These are phyloP conservation scores for Rhinolophus ferrumequinum DNA, from an alignment of 2,113 vertebrate genomes.

Conservation along the genomic window DNA sequence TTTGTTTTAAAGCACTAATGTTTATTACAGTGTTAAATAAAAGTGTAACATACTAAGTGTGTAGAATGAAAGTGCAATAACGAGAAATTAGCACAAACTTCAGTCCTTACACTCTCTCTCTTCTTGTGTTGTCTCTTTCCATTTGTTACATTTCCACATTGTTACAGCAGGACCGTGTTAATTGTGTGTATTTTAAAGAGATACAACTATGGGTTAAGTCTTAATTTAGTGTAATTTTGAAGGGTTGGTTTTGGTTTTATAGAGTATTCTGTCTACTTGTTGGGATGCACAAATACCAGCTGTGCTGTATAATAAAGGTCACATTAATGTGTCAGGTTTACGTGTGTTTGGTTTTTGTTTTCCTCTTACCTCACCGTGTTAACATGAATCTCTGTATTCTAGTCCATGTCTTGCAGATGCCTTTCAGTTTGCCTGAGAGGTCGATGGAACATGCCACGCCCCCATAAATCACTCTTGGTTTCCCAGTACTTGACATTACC, in stretches of 20 bases:
- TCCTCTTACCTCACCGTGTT: neutral
- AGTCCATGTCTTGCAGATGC: neutral
- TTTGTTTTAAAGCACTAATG: conserved; percentile 76
- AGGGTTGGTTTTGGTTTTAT: conserved; percentile 67
- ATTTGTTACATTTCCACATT: neutral
- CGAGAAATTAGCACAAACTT: conserved; percentile 60
- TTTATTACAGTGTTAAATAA: conserved; percentile 71
- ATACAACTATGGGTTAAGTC: conserved; percentile 25
- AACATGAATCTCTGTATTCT: neutral
- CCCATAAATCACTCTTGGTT: neutral
- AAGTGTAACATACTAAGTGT: conserved; percentile 69
- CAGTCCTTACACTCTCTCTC: neutral
- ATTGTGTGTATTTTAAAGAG: conserved; percentile 69
- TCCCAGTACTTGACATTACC: neutral
- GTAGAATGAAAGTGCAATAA: conserved; percentile 79
- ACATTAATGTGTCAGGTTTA: conserved; percentile 59
- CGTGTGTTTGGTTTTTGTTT: conserved; percentile 33
- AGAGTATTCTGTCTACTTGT: conserved; percentile 47
- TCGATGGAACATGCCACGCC: neutral
- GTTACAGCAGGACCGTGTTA: conserved; percentile 14
- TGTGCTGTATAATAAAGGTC: conserved; percentile 80
- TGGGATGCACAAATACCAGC: conserved; percentile 53
- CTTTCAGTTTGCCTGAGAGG: neutral
- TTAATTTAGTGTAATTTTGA: conserved; percentile 59
- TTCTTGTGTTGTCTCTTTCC: neutral